These are phyloP conservation scores for Rallus crepitans DNA, from an alignment of 2,797 vertebrate species.

Conservation along the genomic window DNA sequence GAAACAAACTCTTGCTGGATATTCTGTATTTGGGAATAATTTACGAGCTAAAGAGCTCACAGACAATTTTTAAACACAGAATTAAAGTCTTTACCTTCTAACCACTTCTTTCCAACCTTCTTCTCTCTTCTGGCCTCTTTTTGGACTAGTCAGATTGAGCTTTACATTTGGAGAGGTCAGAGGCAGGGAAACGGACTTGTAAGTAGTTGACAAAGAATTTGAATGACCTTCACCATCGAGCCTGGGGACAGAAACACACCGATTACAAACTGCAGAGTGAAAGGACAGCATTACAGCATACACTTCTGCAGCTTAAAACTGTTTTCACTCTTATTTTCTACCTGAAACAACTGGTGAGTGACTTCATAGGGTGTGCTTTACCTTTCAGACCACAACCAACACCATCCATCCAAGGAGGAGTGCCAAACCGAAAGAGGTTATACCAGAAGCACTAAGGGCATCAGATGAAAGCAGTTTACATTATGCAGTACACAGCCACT, in stretches of 20 bases:
- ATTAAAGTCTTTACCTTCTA: constrained; percentile 84
- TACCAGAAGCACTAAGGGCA: not conserved
- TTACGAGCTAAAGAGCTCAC: not conserved
- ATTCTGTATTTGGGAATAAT: not conserved
- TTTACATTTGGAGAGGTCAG: constrained; percentile 93
- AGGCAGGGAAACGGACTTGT: constrained; percentile 92
- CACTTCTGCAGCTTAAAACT: not conserved
- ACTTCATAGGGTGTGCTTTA: not conserved
- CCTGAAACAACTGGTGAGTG: not conserved
- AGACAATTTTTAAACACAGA: not conserved
- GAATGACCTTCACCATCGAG: constrained; percentile 83
- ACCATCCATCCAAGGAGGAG: not conserved
- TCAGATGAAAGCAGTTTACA: not conserved
- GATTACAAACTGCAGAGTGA: constrained; percentile 41
- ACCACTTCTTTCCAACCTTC: constrained; percentile 99
- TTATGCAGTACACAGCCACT: not conserved
- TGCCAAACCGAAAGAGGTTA: not conserved
- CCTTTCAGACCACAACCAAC: not conserved
- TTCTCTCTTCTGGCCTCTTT: constrained; percentile 97
- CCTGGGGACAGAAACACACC: constrained; percentile 63
- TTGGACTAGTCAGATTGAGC: constrained; percentile 96
- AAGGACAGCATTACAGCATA: not conserved
- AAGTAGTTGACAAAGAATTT: constrained; percentile 86
- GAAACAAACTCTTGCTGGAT: not conserved
- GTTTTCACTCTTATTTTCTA: not conserved